Conservation (phyloP, 2,797 vertebrate genomes). For the Oreochromis mossambicus region DNA sequence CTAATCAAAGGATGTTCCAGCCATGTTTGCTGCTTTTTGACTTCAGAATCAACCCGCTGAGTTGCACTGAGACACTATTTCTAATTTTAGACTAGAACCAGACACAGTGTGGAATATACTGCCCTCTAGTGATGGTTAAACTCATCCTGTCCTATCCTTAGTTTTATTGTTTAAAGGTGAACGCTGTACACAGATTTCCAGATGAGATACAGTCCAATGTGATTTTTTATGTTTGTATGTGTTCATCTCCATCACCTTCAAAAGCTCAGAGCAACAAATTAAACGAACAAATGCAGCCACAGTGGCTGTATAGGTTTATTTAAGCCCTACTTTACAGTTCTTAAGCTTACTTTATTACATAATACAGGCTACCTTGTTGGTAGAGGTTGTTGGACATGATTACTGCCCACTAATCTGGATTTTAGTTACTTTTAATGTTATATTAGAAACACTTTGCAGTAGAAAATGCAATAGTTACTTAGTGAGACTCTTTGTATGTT, state of each 20-base stretch:
- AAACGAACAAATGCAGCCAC: background rate
- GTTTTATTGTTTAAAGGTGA: background rate
- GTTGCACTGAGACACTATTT: background rate
- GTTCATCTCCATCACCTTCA: background rate
- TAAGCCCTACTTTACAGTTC: background rate
- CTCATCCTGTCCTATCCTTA: background rate
- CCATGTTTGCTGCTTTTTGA: background rate
- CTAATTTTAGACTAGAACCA: background rate
- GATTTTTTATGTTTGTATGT: background rate
- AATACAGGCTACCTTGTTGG: background rate
- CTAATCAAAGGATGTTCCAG: slow-evolving; percentile 2
- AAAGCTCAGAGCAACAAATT: background rate
- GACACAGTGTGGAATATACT: background rate
- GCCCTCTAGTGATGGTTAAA: slow-evolving; percentile 43
- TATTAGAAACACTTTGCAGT: background rate
- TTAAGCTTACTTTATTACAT: background rate
- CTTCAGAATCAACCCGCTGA: background rate
- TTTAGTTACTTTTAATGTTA: background rate
- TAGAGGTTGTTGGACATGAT: background rate
- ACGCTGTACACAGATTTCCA: background rate
- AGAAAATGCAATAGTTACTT: background rate
- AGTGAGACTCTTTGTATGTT: background rate
- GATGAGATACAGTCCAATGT: background rate
- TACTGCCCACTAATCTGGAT: background rate
- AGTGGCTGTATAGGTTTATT: background rate